A percentile compares a stretch with the other conserved stretches of the same genome.
Conservation (phyloP, 2,797 vertebrate genomes). For the Gymnodraco acuticeps region DNA sequence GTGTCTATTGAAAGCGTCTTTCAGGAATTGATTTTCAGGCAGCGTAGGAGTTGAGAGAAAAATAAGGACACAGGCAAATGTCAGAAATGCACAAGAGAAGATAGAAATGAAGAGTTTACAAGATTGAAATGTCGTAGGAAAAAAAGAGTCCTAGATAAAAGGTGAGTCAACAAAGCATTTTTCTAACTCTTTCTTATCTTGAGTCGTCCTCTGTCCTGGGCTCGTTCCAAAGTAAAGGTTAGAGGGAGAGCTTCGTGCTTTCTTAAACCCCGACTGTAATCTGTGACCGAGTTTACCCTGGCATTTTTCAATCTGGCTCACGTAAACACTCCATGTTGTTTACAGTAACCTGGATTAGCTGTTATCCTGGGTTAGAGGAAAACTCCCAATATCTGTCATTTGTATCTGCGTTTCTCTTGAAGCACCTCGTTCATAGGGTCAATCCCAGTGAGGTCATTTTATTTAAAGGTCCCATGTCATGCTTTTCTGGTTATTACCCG, state of each 20-base stretch:
- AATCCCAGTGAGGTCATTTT: background rate
- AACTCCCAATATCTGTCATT: background rate
- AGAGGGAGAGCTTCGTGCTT: constrained; percentile 50
- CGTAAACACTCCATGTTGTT: constrained; percentile 33
- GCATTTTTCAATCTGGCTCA: constrained; percentile 14
- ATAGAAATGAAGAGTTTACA: background rate
- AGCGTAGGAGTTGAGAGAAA: background rate
- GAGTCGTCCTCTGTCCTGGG: constrained; percentile 21
- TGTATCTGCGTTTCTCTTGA: background rate
- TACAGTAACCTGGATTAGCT: constrained; percentile 43
- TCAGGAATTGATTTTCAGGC: background rate
- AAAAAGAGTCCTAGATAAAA: background rate
- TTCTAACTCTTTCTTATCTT: constrained; percentile 22
- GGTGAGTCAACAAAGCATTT: constrained; percentile 5
- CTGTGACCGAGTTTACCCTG: constrained; percentile 13
- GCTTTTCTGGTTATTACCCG: no score
- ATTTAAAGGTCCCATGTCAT: no score
- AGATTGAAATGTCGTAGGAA: background rate
- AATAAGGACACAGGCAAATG: background rate
- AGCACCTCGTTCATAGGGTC: constrained; percentile 22
- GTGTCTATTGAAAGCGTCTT: background rate
- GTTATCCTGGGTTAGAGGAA: constrained; percentile 27
- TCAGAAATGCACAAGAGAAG: background rate
- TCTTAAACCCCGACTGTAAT: constrained; percentile 47
- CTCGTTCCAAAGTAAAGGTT: constrained; percentile 53